phyloP scores from a whole-genome alignment of 37 sponge, comb jelly and placozoan genomes.

The Halichondria panicea region DNA sequence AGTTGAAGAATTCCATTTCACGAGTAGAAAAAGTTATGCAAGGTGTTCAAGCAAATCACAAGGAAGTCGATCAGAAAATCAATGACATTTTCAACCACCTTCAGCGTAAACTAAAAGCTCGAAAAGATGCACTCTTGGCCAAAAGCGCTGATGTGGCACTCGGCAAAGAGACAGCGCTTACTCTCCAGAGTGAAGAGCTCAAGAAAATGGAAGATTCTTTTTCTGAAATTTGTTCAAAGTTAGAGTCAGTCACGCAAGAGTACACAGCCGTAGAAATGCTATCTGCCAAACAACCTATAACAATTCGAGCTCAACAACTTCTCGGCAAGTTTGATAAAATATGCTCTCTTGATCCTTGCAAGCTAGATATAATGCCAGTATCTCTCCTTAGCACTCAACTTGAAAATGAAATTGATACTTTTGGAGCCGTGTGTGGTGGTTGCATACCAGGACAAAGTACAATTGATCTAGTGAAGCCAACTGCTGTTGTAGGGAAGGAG shows the following conservation, averaged over 20 bases:
- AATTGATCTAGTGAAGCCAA: not conserved
- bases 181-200: conserved; percentile 1
- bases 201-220: conserved; percentile 9
- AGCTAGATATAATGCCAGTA: not conserved
- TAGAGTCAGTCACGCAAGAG: not conserved
- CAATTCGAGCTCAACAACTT: not conserved
- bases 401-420: not conserved
- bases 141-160: conserved; percentile 9
- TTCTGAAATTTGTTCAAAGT: not conserved
- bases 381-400: not conserved
- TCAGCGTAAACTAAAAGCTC: not conserved
- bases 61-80: conserved; percentile 14
- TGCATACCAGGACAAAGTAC: not conserved
- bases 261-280: conserved; percentile 27
- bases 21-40: conserved; percentile 6
- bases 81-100: not conserved
- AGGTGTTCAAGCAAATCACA: conserved; percentile 7
- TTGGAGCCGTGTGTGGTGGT: conserved; percentile 16
- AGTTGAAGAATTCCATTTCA: conserved; percentile 21
- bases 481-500: not conserved
- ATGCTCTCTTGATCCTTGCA: not conserved
- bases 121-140: conserved; percentile 3
- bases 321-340: conserved; percentile 4
- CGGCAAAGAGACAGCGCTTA: conserved; percentile 5
- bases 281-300: conserved; percentile 19